Conservation (phyloP, 1,140 invertebrate species). For the Apocrypta bakeri region DNA sequence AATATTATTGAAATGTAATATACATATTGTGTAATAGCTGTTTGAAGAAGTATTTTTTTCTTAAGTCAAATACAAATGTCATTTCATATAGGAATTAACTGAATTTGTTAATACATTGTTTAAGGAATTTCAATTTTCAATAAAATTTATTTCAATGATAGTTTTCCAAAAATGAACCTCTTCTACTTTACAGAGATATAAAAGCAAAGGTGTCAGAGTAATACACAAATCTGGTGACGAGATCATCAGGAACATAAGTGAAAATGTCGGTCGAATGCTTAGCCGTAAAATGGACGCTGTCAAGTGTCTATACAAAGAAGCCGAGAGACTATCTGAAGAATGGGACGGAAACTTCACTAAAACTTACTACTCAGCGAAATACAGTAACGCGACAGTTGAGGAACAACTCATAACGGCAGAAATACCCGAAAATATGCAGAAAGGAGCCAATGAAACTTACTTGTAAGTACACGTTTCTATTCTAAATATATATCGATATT, state of each 20-base stretch:
- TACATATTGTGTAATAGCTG: too few relatives aligned
- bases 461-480: conserved; percentile 5
- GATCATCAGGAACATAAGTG: conserved; percentile 83
- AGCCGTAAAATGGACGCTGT: conserved; percentile 89
- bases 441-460: conserved; percentile 25
- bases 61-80: too few relatives aligned
- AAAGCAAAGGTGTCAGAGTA: conserved; percentile 82
- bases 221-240: conserved; percentile 83
- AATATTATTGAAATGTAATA: too few relatives aligned
- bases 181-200: conserved; percentile 78
- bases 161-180: too few relatives aligned
- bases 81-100: too few relatives aligned
- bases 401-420: not conserved
- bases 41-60: too few relatives aligned
- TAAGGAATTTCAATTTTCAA: too few relatives aligned
- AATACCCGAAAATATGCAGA: conserved; percentile 55
- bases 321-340: conserved; percentile 79
- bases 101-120: too few relatives aligned
- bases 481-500: not conserved
- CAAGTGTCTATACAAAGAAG: conserved; percentile 82
- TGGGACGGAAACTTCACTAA: conserved; percentile 69
- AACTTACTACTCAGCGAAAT: conserved; percentile 83
- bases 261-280: conserved; percentile 85
- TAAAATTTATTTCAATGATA: too few relatives aligned
- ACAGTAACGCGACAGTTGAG: conserved; percentile 74